Conservation (phyloP, 2,888 invertebrate species). For the Selenia dentaria region DNA sequence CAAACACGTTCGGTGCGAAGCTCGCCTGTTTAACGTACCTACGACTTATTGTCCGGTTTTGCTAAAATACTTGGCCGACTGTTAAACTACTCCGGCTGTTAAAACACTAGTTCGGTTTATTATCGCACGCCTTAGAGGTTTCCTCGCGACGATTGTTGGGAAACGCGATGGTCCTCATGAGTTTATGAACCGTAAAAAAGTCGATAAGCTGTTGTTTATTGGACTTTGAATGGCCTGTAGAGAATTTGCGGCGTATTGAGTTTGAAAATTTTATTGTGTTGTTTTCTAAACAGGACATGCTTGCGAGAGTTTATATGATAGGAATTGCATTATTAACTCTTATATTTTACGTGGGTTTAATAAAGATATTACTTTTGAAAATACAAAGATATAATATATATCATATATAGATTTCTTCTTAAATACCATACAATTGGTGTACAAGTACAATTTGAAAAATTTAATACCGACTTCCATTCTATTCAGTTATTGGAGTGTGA, state of each 20-base stretch:
- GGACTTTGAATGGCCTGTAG: constrained; percentile 4
- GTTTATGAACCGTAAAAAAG: constrained; percentile 67
- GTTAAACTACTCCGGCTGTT: constrained; percentile 9
- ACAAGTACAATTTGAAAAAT: no score
- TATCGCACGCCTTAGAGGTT: constrained; percentile 54
- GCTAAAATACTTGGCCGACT: constrained; percentile 18
- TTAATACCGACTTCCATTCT: no score
- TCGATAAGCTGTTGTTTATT: constrained; percentile 37
- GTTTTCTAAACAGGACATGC: neutral
- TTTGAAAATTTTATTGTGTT: neutral
- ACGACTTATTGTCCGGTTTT: constrained; percentile 75
- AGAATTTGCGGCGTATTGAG: neutral
- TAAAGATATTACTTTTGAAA: neutral
- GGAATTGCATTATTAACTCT: neutral
- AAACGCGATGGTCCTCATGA: constrained; percentile 46
- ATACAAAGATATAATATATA: no score
- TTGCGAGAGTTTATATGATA: neutral
- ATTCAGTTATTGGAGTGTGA: no score
- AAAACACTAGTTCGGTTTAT: constrained; percentile 64
- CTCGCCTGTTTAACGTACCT: constrained; percentile 70
- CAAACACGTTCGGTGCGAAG: constrained; percentile 72
- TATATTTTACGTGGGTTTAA: neutral
- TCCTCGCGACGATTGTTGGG: constrained; percentile 56
- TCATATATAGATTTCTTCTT: no score
- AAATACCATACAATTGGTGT: no score